A percentile compares a stretch with the other conserved stretches of the same genome.
Evolutionary conservation across 2,113 vertebrate species (phyloP).

Genomic region (Paramisgurnus dabryanus): DNA sequence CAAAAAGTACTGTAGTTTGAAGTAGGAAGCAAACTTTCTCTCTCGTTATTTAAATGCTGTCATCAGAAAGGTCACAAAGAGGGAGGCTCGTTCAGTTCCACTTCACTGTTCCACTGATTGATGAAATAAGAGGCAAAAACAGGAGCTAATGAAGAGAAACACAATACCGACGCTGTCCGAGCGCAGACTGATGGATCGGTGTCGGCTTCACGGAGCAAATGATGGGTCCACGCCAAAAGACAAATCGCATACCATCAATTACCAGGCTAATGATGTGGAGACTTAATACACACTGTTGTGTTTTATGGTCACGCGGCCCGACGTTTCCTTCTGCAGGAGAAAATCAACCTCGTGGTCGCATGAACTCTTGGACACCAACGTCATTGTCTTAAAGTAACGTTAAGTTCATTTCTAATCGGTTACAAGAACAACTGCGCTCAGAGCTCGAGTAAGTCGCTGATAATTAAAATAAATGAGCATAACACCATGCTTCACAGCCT

Average conservation of each 20-base stretch:
- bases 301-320: neutral
- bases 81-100: conserved; percentile 43
- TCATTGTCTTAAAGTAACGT: neutral
- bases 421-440: conserved; percentile 6
- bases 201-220: conserved; percentile 49
- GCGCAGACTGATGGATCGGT: conserved; percentile 52
- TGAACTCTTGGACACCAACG: neutral
- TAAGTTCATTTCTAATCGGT: neutral
- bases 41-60: conserved; percentile 36
- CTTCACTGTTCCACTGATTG: conserved; percentile 46
- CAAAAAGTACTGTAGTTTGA: neutral
- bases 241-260: conserved; percentile 49
- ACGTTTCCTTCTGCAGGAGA: conserved; percentile 10
- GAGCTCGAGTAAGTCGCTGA: conserved; percentile 31
- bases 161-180: conserved; percentile 52
- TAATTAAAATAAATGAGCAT: conserved; percentile 63
- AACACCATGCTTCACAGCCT: conserved; percentile 41
- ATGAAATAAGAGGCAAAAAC: conserved; percentile 55
- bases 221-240: conserved; percentile 42
- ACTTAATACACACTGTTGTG: conserved; percentile 1
- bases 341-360: neutral
- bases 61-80: conserved; percentile 40
- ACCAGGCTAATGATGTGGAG: conserved; percentile 24
- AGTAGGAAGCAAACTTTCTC: conserved; percentile 8
- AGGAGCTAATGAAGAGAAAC: conserved; percentile 59